These are phyloP conservation scores for Gymnoscopelus braueri DNA, from an alignment of 2,797 vertebrate genomes.

Conservation along the genomic window DNA sequence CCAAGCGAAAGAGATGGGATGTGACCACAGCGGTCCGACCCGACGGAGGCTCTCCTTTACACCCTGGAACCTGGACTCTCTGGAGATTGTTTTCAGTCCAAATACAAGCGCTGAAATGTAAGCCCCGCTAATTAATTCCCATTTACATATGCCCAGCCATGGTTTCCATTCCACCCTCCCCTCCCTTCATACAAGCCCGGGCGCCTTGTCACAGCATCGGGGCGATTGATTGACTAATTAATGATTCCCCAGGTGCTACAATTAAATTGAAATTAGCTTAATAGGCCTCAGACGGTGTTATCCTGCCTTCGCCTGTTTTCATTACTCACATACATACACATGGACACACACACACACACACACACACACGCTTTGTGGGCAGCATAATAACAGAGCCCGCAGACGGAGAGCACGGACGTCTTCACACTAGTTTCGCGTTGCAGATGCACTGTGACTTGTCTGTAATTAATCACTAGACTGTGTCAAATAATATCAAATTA, in stretches of 20 bases:
- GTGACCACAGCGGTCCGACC: slow-evolving; percentile 68
- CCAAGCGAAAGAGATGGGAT: slow-evolving; percentile 72
- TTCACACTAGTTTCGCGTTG: no score
- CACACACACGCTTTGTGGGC: no score
- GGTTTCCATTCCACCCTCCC: slow-evolving; percentile 68
- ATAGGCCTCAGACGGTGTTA: slow-evolving; percentile 62
- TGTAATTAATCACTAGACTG: no score
- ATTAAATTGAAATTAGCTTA: slow-evolving; percentile 76
- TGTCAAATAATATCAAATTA: no score
- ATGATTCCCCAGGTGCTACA: slow-evolving; percentile 79
- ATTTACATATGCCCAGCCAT: slow-evolving; percentile 80
- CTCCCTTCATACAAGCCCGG: slow-evolving; percentile 29
- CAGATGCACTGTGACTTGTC: no score
- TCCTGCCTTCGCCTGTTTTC: slow-evolving; percentile 58
- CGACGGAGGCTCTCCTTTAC: slow-evolving; percentile 54
- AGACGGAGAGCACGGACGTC: no score
- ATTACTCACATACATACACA: slow-evolving; percentile 62
- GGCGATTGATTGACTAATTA: slow-evolving; percentile 79
- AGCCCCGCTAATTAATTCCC: slow-evolving; percentile 79
- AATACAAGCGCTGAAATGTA: slow-evolving; percentile 75
- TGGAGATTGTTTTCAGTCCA: slow-evolving; percentile 81
- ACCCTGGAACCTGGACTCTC: slow-evolving; percentile 52
- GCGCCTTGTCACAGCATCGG: slow-evolving; percentile 65
- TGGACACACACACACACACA: slow-evolving; percentile 25
- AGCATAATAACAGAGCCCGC: no score